Evolutionary conservation across 2,797 vertebrate species (phyloP).

Genomic region (Epinephelus coioides): DNA sequence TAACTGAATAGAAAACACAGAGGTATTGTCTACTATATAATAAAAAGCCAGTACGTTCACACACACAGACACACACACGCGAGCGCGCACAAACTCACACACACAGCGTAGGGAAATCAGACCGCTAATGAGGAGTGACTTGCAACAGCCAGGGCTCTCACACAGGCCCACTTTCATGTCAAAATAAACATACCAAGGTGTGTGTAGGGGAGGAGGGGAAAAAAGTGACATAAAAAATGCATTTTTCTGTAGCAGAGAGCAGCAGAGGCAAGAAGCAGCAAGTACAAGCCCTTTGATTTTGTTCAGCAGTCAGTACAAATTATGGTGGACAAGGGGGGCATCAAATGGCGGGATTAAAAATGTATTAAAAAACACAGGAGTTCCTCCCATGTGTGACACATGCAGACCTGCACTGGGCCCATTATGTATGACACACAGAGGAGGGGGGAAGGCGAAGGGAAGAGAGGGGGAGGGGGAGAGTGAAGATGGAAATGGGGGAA

Average conservation of each 20-base stretch:
- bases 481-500: slow-evolving; percentile 48
- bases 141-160: slow-evolving; percentile 68
- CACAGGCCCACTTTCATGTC: slow-evolving; percentile 79
- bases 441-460: slow-evolving; percentile 31
- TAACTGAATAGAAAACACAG: slow-evolving; percentile 63
- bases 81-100: slow-evolving; percentile 15
- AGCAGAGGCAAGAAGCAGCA: slow-evolving; percentile 70
- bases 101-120: slow-evolving; percentile 64
- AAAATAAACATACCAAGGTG: slow-evolving; percentile 80
- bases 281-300: slow-evolving; percentile 83
- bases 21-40: slow-evolving; percentile 60
- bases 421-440: slow-evolving; percentile 79
- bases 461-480: slow-evolving; percentile 38
- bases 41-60: slow-evolving; percentile 12
- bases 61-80: slow-evolving; percentile 1
- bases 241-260: slow-evolving; percentile 74
- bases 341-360: slow-evolving; percentile 85
- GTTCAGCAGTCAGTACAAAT: slow-evolving; percentile 86
- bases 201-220: slow-evolving; percentile 33
- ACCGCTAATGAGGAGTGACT: slow-evolving; percentile 80
- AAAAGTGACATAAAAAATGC: slow-evolving; percentile 68
- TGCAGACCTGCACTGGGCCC: slow-evolving; percentile 75
- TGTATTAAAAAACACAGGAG: slow-evolving; percentile 86
- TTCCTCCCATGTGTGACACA: slow-evolving; percentile 82
- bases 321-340: slow-evolving; percentile 83